Conservation (phyloP, 1,140 invertebrate species). For the Pseudomyrmex dendroicus region DNA sequence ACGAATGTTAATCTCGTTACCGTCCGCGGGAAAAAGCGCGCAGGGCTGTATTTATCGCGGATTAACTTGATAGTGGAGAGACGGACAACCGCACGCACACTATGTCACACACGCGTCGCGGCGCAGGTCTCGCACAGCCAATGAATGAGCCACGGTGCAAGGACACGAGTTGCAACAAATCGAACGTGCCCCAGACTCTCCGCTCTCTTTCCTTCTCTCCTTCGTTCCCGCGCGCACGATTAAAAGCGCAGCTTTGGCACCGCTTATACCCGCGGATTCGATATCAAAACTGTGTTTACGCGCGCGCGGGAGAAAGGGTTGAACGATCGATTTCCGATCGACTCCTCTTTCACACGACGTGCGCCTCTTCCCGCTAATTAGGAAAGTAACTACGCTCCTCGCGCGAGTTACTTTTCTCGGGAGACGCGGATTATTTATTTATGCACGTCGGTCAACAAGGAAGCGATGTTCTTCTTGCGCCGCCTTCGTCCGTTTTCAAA, state of each 20-base stretch:
- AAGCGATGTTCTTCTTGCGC: no score
- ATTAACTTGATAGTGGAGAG: conserved; percentile 67
- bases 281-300: conserved; percentile 57
- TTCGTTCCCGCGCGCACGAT: conserved; percentile 61
- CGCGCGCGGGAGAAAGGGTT: conserved; percentile 43
- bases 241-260: conserved; percentile 63
- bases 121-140: conserved; percentile 64
- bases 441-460: no score
- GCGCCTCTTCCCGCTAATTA: conserved; percentile 9
- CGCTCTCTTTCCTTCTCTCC: conserved; percentile 73
- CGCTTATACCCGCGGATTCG: conserved; percentile 69
- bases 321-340: background rate
- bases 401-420: background rate
- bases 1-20: conserved; percentile 35
- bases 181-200: conserved; percentile 75
- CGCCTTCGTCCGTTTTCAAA: background rate
- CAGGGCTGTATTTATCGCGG: conserved; percentile 69
- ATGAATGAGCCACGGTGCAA: conserved; percentile 74
- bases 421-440: background rate
- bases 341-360: background rate
- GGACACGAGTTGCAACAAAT: conserved; percentile 70
- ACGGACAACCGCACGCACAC: conserved; percentile 25
- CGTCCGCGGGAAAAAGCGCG: conserved; percentile 54
- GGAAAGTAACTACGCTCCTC: conserved; percentile 12
- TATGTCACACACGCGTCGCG: conserved; percentile 61